Base-by-base conservation (phyloP, 2,797 vertebrate genomes). In the Brachyrhaphis roseni region DNA sequence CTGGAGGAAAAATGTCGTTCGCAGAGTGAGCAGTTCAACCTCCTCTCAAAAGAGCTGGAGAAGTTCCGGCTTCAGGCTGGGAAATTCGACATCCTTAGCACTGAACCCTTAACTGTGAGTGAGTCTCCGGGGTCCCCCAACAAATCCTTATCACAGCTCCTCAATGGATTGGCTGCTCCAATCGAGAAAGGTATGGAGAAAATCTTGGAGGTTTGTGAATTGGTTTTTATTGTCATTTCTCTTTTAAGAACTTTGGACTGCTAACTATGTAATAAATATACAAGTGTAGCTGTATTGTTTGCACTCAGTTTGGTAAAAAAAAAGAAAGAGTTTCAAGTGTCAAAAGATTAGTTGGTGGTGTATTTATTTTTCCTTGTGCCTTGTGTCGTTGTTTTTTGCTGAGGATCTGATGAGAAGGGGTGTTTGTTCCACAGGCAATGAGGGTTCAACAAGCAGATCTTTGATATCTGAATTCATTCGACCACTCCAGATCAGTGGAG, bases 1-100 rank as follows among this genome's bases (percentile, higher is more conserved):
- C 93, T 99, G 92, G 98, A 99, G 94, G 97, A 98, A 89, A 98
- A 98, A 97, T 99, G 98, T 87, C 97, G 98, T 88, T 93, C 84
- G 0, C 98, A 99, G 95, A 98, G 98, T 86, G 98, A 99, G 90
- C 98, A 99, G 92, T 99, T 99, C 96, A 97, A 97, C 93, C 97
- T 98, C 90, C 95, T 99, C 90, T 98, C 98, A 8, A 96, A 96
- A 93, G 98, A 98, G 92, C 95, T 99, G 95, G 97, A 99, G 93
- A 95, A 94, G 82, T 98, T 99, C 92, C 97, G 98, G 74, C 95
- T 97, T 91, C 97, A 98, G 91, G 95, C 98, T 0, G 97, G 98
- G 76, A 97, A 95, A 89, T 96, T 98, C 76, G 97, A 99, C 74
- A 97, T 99, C 79, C 95, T 98, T 79, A 95, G 95, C 83, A 91